Percentiles rank a stretch among this genome's conserved stretches.
Evolutionary conservation across 2,113 vertebrate species (phyloP).

Genomic region (Zosterops japonicus): DNA sequence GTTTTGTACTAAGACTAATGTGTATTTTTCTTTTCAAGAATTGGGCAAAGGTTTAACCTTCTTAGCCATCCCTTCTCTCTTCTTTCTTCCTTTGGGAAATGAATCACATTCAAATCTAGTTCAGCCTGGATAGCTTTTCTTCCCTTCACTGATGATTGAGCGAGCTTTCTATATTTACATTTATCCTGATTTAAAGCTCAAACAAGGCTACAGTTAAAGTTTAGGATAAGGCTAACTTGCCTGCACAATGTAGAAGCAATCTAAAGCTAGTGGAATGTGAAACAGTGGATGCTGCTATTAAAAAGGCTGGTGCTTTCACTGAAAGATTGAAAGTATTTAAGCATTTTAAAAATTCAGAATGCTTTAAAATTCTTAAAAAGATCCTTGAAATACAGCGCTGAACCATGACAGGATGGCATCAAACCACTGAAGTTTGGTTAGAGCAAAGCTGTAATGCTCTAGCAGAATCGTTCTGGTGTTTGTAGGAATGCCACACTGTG

Average conservation of each 20-base stretch:
- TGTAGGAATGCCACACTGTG: neutral
- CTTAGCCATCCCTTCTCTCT: neutral
- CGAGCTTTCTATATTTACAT: neutral
- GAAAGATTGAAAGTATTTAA: neutral
- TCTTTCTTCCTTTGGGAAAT: neutral
- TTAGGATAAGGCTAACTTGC: neutral
- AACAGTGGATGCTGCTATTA: neutral
- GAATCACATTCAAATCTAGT: neutral
- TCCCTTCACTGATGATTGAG: neutral
- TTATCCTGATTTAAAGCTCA: neutral
- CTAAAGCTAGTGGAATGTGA: neutral
- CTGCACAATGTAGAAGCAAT: neutral
- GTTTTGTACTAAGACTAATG: neutral
- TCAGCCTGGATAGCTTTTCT: neutral
- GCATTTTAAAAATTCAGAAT: neutral
- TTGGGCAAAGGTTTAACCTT: neutral
- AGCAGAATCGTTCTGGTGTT: neutral
- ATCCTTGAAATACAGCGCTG: neutral
- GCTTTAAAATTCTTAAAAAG: neutral
- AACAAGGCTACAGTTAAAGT: neutral
- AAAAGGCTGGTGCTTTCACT: neutral
- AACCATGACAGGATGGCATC: neutral
- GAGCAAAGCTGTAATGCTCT: neutral
- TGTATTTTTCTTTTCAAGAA: neutral
- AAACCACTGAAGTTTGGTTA: neutral